Evolutionary conservation across 2,797 vertebrate genomes (phyloP), one percentile per base, ranked within the genome.

Genomic region (Phataginus tricuspis): DNA sequence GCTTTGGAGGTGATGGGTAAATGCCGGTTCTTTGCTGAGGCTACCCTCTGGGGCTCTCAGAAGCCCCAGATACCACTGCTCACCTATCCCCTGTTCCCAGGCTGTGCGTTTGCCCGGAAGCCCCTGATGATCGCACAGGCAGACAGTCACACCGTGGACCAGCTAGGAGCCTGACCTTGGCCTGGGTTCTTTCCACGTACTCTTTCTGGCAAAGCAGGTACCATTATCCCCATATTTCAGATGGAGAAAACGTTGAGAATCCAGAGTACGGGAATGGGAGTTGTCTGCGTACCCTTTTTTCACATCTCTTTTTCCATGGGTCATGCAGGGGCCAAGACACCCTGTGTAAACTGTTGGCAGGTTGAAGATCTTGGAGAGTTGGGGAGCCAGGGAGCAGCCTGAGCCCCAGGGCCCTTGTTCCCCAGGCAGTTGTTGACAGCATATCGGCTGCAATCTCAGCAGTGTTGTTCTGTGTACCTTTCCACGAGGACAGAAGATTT

Each of bases 371-470:
- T 57, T 16, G 5, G 79, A 72, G 74, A 82, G 53, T 29, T 4
- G 10, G 83, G 42, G 14, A 14, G 27, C 39, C 31, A 5, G 42
- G 90, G 39, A 18, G 5, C 37, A 21, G 42, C 27, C 39, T 1
- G 10, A 5, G 6, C 0, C 31, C 91, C 18, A 10, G 21, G n/a
- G 13, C 29, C 45, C 31, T 18, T 2, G 3, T 10, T 55, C 18
- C 61, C 2, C 31, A 59, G 45, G 1, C 16, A 66, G 37, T 34
- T 39, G 4, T 63, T 10, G 15, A 23, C 27, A 0, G 45, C 12
- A 21, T 2, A 21, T 64, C 45, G 3, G 49, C 3, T 3, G 0
- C 12, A 1, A 10, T 7, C 31, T 34, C 49, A 8, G 61, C 25
- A 16, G 51, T 5, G 1, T 7, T 4, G 25, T 34, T 49, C 59